Evolutionary conservation across 2,113 vertebrate genomes (phyloP).

Genomic region (Salvelinus sp.): DNA sequence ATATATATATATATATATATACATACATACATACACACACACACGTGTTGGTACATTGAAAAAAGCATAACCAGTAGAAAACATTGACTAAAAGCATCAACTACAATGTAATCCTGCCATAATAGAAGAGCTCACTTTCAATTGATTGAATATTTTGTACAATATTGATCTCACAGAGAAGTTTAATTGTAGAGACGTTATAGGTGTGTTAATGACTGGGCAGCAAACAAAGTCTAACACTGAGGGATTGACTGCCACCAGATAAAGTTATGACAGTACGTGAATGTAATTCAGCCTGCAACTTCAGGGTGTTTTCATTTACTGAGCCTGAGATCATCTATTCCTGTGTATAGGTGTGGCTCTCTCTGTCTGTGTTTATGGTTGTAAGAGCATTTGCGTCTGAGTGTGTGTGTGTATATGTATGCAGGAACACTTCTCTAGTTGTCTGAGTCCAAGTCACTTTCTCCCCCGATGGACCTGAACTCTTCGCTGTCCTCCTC

Average conservation of each 20-base stretch:
- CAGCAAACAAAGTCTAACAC: background rate
- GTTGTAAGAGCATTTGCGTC: background rate
- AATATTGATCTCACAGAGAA: background rate
- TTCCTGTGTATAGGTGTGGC: too few relatives aligned
- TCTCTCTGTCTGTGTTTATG: background rate
- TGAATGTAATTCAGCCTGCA: background rate
- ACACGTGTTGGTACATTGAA: background rate
- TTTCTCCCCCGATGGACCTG: constrained; percentile 90
- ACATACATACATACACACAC: background rate
- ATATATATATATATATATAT: background rate
- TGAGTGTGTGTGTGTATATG: background rate
- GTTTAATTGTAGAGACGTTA: background rate
- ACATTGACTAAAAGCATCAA: constrained; percentile 4
- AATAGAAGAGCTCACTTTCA: background rate
- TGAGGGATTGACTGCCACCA: background rate
- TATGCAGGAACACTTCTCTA: constrained; percentile 30
- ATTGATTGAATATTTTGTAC: background rate
- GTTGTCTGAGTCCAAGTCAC: constrained; percentile 90
- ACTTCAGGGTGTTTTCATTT: background rate
- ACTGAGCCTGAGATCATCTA: background rate
- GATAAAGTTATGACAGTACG: background rate
- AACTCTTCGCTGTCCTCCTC: constrained; percentile 97
- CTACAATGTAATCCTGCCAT: background rate
- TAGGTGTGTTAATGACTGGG: background rate
- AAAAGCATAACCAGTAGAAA: background rate